Conservation (phyloP, 2,888 invertebrate genomes). For the Limnephilus lunatus region DNA sequence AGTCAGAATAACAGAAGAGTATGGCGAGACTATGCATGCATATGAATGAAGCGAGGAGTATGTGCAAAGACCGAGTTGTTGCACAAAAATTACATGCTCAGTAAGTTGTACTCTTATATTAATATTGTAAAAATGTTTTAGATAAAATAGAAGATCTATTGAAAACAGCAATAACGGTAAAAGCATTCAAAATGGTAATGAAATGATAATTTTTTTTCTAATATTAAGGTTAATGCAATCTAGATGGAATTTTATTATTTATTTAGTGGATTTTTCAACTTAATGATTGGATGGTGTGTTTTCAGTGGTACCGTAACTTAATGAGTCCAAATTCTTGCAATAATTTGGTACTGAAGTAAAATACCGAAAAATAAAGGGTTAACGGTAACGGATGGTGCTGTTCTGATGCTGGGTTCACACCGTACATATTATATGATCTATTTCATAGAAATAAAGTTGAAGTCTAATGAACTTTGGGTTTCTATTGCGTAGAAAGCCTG, state of each 20-base stretch:
- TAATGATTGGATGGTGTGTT: not conserved
- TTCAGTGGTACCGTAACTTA: not conserved
- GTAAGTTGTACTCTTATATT: no score
- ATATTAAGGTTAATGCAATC: slow-evolving; percentile 9
- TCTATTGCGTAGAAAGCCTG: no score
- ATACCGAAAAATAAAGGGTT: not conserved
- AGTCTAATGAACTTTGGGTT: no score
- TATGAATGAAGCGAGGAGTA: no score
- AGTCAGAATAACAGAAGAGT: no score
- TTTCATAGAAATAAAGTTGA: no score
- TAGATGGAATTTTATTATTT: not conserved
- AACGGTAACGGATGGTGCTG: not conserved
- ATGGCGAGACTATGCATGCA: no score
- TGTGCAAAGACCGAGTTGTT: no score
- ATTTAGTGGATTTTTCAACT: not conserved
- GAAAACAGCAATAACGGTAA: not conserved
- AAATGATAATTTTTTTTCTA: not conserved
- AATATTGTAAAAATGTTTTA: not conserved
- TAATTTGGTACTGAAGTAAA: not conserved
- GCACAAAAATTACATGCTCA: no score
- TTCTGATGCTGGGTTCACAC: no score
- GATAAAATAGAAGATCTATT: not conserved
- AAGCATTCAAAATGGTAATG: not conserved
- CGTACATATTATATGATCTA: no score
- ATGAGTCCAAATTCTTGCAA: not conserved